Base-by-base conservation (phyloP, 30 jellyfish, hydroid and myxozoan genomes). In the Hydractinia echinata region DNA sequence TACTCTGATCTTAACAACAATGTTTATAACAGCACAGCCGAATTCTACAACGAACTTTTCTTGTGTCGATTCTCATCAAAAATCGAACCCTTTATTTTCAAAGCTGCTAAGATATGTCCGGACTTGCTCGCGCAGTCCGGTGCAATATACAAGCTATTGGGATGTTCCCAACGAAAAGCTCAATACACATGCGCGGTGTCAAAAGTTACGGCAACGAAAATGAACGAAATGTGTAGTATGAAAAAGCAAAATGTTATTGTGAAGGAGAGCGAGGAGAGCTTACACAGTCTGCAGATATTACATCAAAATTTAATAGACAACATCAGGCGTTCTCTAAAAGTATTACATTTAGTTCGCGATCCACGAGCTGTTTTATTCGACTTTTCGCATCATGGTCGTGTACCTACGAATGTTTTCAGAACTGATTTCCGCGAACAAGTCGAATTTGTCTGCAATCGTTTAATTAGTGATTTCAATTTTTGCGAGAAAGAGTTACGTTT, bases 291-390 rank as follows among this genome's bases (percentile, higher is more conserved):
- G 19, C 51, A 64, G 39, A 51, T 51, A 51, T n/a, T 64, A 64
- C 18, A 64, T 13, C 19, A 51, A 44, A 64, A 51, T 64, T 51
- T 64, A 6, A 51, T 1, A n/a, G 19, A 13, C 51, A 64, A 9
- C 39, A 6, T 64, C 19, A 64, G 8, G 16, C 10, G 39, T 9
- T 64, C 74, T 13, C 39, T 64, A 13, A 64, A 64, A 7, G 74
- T 64, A 51, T 64, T 64, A 64, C 74, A 64, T 44, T 7, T 64
- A 13, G 74, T 64, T 7, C 74, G 74, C 19, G 74, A 64, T 64
- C 74, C 74, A 64, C 74, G 74, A n/a, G 74, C 6, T 13, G 74
- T 64, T 7, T 51, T 64, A 9, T 64, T 64, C 18, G 74, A 64
- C 39, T n/a, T 64, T 6, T n/a, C 74, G 16, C 9, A 51, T 7